Conservation (phyloP, 2,888 invertebrate genomes). For the Lacanobia oleracea region DNA sequence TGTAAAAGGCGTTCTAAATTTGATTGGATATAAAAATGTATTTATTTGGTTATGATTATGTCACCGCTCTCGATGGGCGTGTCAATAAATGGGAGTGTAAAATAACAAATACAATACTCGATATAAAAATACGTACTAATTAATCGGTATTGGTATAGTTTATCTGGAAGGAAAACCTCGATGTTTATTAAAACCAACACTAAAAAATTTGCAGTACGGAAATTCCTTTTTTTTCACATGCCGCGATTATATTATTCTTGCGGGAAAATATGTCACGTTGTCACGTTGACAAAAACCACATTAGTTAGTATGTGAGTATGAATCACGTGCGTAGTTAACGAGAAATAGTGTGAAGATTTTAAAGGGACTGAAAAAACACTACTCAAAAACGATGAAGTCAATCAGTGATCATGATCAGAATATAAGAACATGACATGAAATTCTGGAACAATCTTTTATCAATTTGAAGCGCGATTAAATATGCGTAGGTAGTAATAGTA, state of each 20-base stretch:
- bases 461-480: neutral
- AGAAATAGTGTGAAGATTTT: neutral
- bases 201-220: conserved; percentile 16
- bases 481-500: too few relatives aligned
- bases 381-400: neutral
- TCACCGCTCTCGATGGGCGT: conserved; percentile 44
- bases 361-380: neutral
- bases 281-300: conserved; percentile 13
- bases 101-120: neutral
- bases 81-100: conserved; percentile 30
- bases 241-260: neutral
- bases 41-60: conserved; percentile 4
- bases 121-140: conserved; percentile 12
- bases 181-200: neutral
- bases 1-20: neutral
- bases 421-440: neutral
- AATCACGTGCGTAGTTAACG: conserved; percentile 1
- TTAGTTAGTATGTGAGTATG: conserved; percentile 23
- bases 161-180: conserved; percentile 44
- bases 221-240: conserved; percentile 31
- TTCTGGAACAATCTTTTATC: neutral
- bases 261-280: conserved; percentile 22
- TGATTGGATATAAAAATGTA: neutral
- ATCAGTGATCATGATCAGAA: neutral
- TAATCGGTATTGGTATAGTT: conserved; percentile 2